These are phyloP conservation scores for Oryzias curvinotus DNA, from an alignment of 2,113 vertebrate genomes.

Conservation along the genomic window DNA sequence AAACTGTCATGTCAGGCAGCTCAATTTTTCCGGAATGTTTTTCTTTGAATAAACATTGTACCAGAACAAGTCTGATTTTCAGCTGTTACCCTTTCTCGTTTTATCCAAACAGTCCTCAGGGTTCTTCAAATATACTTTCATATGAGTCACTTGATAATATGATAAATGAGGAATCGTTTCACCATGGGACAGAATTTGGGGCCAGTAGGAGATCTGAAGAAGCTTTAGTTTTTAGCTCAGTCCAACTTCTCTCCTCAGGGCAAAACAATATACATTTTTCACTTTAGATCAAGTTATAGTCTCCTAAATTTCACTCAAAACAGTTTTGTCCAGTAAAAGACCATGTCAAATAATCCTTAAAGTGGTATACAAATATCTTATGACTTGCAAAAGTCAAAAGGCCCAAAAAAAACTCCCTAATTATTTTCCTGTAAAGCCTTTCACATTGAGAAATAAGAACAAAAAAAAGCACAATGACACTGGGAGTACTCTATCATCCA, in stretches of 20 bases:
- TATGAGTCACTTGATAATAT: conserved; percentile 56
- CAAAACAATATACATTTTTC: conserved; percentile 21
- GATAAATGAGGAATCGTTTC: conserved; percentile 55
- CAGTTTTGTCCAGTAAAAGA: background rate
- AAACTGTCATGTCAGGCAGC: too few relatives aligned
- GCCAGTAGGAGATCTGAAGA: conserved; percentile 35
- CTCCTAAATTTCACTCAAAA: conserved; percentile 10
- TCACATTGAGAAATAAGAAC: too few relatives aligned
- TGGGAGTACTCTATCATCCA: too few relatives aligned
- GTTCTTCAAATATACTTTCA: conserved; percentile 14
- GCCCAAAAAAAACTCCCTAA: background rate
- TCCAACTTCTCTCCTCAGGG: conserved; percentile 29
- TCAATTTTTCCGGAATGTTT: too few relatives aligned
- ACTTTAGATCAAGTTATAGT: conserved; percentile 41
- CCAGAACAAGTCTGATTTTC: too few relatives aligned
- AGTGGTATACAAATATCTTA: background rate
- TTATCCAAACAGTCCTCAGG: background rate
- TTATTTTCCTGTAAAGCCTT: too few relatives aligned
- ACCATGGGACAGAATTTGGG: conserved; percentile 46
- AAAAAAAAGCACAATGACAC: too few relatives aligned
- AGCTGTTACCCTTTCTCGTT: too few relatives aligned
- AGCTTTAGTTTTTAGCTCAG: conserved; percentile 42
- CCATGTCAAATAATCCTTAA: background rate
- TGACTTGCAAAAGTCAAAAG: background rate
- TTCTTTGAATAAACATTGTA: too few relatives aligned